Percentiles rank a stretch among this genome's conserved stretches.
Conservation (phyloP, 2,888 invertebrate genomes). For the Electrophaes corylata region DNA sequence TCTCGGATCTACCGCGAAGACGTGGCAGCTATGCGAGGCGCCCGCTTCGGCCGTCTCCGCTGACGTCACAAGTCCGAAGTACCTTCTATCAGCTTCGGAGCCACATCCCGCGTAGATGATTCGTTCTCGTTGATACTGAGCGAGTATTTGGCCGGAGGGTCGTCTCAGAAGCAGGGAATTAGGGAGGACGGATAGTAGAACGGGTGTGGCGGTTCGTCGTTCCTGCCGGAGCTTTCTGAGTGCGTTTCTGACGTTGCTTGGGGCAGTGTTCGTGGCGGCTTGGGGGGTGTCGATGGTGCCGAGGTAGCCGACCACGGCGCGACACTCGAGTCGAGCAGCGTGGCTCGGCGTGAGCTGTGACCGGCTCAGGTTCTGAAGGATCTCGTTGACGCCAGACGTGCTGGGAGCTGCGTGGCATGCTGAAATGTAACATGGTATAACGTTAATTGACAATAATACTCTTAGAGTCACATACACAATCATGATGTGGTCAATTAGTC, state of each 20-base stretch:
- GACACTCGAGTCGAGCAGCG: constrained; percentile 86
- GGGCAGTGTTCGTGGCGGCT: constrained; percentile 89
- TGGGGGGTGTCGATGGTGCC: constrained; percentile 98
- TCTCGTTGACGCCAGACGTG: constrained; percentile 74
- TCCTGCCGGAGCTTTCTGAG: constrained; percentile 95
- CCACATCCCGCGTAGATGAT: constrained; percentile 95
- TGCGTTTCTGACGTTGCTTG: constrained; percentile 93
- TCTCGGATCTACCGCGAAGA: constrained; percentile 96
- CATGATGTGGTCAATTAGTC: no score
- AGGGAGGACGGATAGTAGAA: constrained; percentile 92
- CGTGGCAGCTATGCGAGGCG: constrained; percentile 95
- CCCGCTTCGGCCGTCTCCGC: constrained; percentile 84
- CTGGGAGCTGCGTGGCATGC: constrained; percentile 73
- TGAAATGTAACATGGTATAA: constrained; percentile 47
- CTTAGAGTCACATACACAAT: no score
- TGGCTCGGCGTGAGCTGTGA: constrained; percentile 73
- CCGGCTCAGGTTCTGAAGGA: constrained; percentile 70
- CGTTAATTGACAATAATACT: not conserved
- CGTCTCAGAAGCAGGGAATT: constrained; percentile 92
- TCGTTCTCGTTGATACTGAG: constrained; percentile 93
- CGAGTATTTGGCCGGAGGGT: constrained; percentile 90
- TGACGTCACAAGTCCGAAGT: constrained; percentile 96
- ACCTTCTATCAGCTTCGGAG: constrained; percentile 95
- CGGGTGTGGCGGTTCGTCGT: constrained; percentile 92
- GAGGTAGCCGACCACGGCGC: constrained; percentile 96